These are phyloP conservation scores for Conopomorpha cramerella DNA, from an alignment of 1,140 invertebrate species.

Conservation along the genomic window DNA sequence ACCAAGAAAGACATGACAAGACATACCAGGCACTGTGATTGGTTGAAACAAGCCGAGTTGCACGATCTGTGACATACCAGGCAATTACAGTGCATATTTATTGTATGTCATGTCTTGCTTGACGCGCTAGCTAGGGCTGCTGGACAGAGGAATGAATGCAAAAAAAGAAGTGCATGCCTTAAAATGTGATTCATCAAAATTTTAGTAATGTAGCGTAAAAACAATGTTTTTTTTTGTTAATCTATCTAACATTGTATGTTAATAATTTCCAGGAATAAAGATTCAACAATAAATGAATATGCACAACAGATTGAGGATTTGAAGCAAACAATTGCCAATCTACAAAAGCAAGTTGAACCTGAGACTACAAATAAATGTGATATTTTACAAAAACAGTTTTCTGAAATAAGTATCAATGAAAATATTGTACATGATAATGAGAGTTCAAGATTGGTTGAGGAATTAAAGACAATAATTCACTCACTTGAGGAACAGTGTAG, in stretches of 20 bases:
- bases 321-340: constrained; percentile 29
- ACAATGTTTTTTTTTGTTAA: constrained; percentile 1
- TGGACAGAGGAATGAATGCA: too few relatives aligned
- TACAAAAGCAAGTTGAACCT: constrained; percentile 25
- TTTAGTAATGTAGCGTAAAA: neutral
- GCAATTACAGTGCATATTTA: too few relatives aligned
- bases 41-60: too few relatives aligned
- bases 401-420: constrained; percentile 11
- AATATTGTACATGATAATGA: constrained; percentile 10
- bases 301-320: constrained; percentile 46
- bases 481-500: constrained; percentile 28
- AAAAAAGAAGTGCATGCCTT: too few relatives aligned
- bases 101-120: too few relatives aligned
- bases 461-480: neutral
- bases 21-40: too few relatives aligned
- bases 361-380: constrained; percentile 14
- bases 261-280: constrained; percentile 36
- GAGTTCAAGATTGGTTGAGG: constrained; percentile 4
- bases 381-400: constrained; percentile 18
- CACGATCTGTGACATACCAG: too few relatives aligned
- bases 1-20: too few relatives aligned
- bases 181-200: constrained; percentile 3
- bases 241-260: constrained; percentile 4
- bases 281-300: constrained; percentile 40
- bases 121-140: too few relatives aligned